A percentile compares a stretch with the other conserved stretches of the same genome.
phyloP scores from a whole-genome alignment of 2,113 vertebrate genomes.

The Neogobius melanostomus region DNA sequence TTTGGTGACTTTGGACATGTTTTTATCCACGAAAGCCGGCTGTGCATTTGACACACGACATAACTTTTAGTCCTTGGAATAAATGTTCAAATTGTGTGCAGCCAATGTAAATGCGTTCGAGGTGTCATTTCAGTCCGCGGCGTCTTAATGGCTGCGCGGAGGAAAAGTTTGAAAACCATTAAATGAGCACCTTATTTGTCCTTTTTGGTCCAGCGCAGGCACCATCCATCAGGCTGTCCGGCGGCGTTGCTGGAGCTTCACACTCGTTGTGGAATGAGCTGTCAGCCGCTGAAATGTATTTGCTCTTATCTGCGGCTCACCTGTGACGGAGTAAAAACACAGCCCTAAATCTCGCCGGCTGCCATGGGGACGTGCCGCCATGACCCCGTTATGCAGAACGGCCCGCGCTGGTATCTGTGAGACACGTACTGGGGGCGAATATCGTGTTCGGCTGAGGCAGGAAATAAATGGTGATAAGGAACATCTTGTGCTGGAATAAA shows the following conservation, averaged over 20 bases:
- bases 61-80: background rate
- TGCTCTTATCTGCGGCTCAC: constrained; percentile 72
- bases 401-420: constrained; percentile 21
- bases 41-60: background rate
- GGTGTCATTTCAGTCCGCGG: constrained; percentile 43
- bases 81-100: constrained; percentile 22
- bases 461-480: constrained; percentile 34
- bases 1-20: no score
- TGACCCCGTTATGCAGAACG: constrained; percentile 46
- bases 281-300: constrained; percentile 72
- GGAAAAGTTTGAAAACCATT: constrained; percentile 52
- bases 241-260: constrained; percentile 59
- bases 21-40: background rate
- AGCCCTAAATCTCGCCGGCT: constrained; percentile 61
- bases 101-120: constrained; percentile 45
- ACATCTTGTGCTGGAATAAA: constrained; percentile 26
- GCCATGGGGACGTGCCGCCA: constrained; percentile 37
- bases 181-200: constrained; percentile 68
- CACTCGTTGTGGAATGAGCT: constrained; percentile 70
- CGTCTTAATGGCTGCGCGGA: constrained; percentile 28
- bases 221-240: constrained; percentile 70
- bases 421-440: constrained; percentile 11
- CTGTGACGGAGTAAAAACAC: constrained; percentile 66
- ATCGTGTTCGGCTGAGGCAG: constrained; percentile 14
- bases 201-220: constrained; percentile 62